phyloP scores from a whole-genome alignment of 2,888 invertebrate species.

The Strigamia crassipes region DNA sequence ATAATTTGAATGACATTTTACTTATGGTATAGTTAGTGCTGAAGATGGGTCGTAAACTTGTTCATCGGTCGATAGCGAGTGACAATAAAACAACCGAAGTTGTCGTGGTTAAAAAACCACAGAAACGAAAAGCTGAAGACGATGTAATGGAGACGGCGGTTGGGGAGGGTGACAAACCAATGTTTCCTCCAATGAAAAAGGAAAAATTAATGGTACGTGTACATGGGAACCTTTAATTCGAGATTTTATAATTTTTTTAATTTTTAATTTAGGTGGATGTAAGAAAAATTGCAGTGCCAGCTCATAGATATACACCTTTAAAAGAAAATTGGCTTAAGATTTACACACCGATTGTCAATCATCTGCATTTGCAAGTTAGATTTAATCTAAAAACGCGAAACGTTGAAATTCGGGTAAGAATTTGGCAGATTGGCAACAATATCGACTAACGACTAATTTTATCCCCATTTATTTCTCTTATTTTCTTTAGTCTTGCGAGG shows the following conservation, averaged over 20 bases:
- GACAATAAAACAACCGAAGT: neutral
- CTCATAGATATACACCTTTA: slow-evolving; percentile 89
- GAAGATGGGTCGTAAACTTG: slow-evolving; percentile 11
- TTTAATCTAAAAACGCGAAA: slow-evolving; percentile 90
- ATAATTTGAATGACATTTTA: neutral
- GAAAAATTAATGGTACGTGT: slow-evolving; percentile 46
- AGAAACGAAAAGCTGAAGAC: slow-evolving; percentile 49
- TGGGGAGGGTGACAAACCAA: slow-evolving; percentile 6
- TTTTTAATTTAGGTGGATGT: slow-evolving; percentile 53
- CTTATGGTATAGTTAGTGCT: neutral
- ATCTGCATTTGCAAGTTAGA: slow-evolving; percentile 88
- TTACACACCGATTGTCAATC: slow-evolving; percentile 93
- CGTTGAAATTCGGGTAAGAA: slow-evolving; percentile 76
- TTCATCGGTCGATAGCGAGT: neutral
- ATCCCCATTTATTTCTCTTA: neutral
- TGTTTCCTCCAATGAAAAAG: slow-evolving; percentile 46
- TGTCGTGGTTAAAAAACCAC: slow-evolving; percentile 12
- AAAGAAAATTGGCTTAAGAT: slow-evolving; percentile 98
- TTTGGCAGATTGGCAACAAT: neutral
- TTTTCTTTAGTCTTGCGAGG: slow-evolving; percentile 61
- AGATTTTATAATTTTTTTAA: neutral
- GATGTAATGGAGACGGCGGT: slow-evolving; percentile 47
- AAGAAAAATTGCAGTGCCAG: slow-evolving; percentile 76
- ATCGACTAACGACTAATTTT: neutral
- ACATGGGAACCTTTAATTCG: neutral